Base-by-base conservation (phyloP, 1,140 invertebrate genomes). In the Aphelinus atriplicis region DNA sequence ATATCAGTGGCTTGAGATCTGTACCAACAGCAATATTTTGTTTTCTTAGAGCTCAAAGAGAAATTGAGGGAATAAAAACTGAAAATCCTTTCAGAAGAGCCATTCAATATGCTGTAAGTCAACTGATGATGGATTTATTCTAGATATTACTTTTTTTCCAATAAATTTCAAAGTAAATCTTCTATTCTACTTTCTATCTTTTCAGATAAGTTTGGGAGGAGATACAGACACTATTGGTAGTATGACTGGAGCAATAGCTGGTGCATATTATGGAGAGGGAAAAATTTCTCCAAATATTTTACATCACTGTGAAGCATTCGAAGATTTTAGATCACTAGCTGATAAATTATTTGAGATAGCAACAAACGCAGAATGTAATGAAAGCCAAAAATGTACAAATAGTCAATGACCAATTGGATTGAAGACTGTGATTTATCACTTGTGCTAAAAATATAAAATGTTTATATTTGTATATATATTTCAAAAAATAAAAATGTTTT, bases 211-310 rank as follows among this genome's bases (percentile, higher is more conserved):
- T 43, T 85, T 95, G 26, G 94, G 94, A 57, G 94, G 94, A 50
- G 94, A 95, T 85, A 94, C 94, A 3, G 94, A 95, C 77, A 95
- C 94, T 2, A 94, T 95, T 81, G 94, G 92, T 5, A 90, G 91
- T 66, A 95, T 95, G 94, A 91, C 94, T 46, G 94, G 93, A 10
- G 91, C 92, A 43, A 92, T 95, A 71, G 90, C 91, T 70, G 94
- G 94, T 60, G 94, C 94, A 45, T 92, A 90, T 84, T 91, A 93
- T 80, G 94, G 94, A 5, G 85, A 91, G 73, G 88, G 91, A 48
- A 83, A 83, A 9, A 91, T 95, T 64, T 91, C 90, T 66, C 53
- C 85, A 62, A 84, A 86, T 76, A 82, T 94, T 71, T 83, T 91
- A 7, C 86, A 88, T 60, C 90, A 92, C 77, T 94, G 92, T 82